Base-by-base conservation (phyloP, 1,140 invertebrate genomes). In the Calephelis virginiensis region DNA sequence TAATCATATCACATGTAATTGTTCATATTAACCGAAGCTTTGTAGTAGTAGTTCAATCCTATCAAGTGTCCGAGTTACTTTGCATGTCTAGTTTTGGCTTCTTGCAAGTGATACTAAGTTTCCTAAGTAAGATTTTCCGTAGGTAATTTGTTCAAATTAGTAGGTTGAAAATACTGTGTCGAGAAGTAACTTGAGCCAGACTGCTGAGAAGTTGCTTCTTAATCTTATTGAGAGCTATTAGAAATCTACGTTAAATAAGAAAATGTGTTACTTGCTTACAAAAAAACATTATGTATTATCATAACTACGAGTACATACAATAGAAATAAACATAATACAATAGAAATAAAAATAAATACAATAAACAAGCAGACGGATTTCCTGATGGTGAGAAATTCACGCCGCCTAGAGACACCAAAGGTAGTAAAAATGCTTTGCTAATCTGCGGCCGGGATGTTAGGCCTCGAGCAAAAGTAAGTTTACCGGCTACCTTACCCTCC, bases 111-210 rank as follows among this genome's bases (percentile, higher is more conserved):
- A 53, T 17, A 53, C 9, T 17, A 53, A 56, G 53, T 56, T 56
- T 38, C 53, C 28, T 38, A 28, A 56, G 37, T 17, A 56, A 56
- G 53, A 56, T 56, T 56, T 56, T 56, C 53, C 14, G 17, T 56
- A 56, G 53, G 28, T 56, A 37, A 28, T 56, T 56, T 56, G 53
- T 56, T 17, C 28, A 56, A 37, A 56, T 56, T 56, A 56, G 53
- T 56, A 28, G 37, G 53, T 17, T 17, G 37, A 11, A 28, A 8
- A 28, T 17, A 10, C 7, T 38, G 37, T 17, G 6, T 43, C 11
- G 28, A 56, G 53, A 56, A 56, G 53, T 56, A 38, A n/a, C 17
- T 37, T 4, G 11, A 37, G 10, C 37, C 14, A 6, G 6, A 56
- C 11, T 56, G 17, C 37, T 56, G 11, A 38, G 28, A 56, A 56